Evolutionary conservation across 2,888 invertebrate genomes (phyloP), one percentile per base, ranked within the genome.

Genomic region (Nomada ruficornis): DNA sequence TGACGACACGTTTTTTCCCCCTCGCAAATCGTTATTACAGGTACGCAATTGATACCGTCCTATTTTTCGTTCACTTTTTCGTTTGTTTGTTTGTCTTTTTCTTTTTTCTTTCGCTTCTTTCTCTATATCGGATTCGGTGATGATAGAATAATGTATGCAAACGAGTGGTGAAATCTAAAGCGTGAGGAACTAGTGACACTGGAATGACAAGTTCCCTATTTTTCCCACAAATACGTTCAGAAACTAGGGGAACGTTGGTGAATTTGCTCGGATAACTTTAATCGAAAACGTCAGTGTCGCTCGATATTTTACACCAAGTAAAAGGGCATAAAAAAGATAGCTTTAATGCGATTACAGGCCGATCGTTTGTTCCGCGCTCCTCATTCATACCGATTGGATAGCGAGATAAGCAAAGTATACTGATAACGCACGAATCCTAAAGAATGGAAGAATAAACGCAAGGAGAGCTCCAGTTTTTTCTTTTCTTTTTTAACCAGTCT

Each of bases 201-300:
- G 60, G 23, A 78, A 74, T 29, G 20, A n/a, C n/a, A 52, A 67
- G 57, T 63, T 70, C 74, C 62, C 62, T 84, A 87, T 87, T 87
- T 87, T 87, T 87, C 83, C 87, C 87, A 87, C 87, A 85, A 87
- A 87, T 86, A 87, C 84, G 78, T 68, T 55, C 63, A 23, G 29
- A 57, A 57, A 81, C 42, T 63, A 18, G 11, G 42, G 20, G 54
- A 47, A 52, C 64, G 52, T 42, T 74, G 20, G 20, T 50, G 55
- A n/a, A 73, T 55, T 13, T 23, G 13, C 11, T 57, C 57, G 26
- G n/a, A 4, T 15, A 23, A 13, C 2, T 50, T 65, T 23, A 67
- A 47, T 54, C 55, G 44, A 50, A 54, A 67, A 68, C 69, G 52
- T 60, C 57, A 36, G 60, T 59, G 29, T 52, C 64, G 42, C 42